phyloP scores from a whole-genome alignment of 2,797 vertebrate genomes.

The Cossypha caffra region DNA sequence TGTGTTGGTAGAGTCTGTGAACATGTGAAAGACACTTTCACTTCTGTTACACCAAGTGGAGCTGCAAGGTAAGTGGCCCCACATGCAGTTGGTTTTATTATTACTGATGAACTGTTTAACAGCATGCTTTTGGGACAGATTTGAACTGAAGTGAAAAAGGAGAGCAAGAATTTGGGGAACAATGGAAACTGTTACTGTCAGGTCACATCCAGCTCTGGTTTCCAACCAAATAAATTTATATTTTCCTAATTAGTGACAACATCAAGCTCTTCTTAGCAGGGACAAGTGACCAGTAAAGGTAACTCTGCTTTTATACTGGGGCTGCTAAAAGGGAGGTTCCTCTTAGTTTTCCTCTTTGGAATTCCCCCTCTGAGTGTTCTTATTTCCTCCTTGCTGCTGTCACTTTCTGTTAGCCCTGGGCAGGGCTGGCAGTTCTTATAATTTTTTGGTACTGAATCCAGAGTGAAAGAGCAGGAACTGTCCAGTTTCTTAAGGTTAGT shows the following conservation, averaged over 20 bases:
- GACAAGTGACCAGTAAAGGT: not conserved
- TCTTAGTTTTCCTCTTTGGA: not conserved
- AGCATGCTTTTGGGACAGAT: not conserved
- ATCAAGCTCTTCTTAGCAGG: not conserved
- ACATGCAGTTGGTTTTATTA: not conserved
- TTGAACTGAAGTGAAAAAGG: not conserved
- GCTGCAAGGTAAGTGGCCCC: not conserved
- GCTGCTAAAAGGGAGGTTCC: not conserved
- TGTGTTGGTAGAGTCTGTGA: not conserved
- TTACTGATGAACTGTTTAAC: not conserved
- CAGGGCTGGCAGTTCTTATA: not conserved
- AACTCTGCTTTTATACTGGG: not conserved
- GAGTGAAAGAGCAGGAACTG: not conserved
- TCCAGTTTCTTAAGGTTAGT: slow-evolving; percentile 2
- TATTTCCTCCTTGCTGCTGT: slow-evolving; percentile 6
- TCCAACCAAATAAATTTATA: not conserved
- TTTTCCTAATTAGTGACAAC: not conserved
- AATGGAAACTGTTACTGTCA: rapidly evolving
- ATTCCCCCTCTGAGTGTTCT: slow-evolving; percentile 7
- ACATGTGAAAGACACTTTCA: slow-evolving; percentile 26
- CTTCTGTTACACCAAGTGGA: not conserved
- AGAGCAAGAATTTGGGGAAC: not conserved
- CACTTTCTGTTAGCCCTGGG: not conserved
- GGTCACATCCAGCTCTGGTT: not conserved
- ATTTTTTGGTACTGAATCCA: not conserved